A percentile compares a stretch with the other conserved stretches of the same genome.
Evolutionary conservation across 2,888 invertebrate genomes (phyloP).

Genomic region (Pristionchus fissidentatus): DNA sequence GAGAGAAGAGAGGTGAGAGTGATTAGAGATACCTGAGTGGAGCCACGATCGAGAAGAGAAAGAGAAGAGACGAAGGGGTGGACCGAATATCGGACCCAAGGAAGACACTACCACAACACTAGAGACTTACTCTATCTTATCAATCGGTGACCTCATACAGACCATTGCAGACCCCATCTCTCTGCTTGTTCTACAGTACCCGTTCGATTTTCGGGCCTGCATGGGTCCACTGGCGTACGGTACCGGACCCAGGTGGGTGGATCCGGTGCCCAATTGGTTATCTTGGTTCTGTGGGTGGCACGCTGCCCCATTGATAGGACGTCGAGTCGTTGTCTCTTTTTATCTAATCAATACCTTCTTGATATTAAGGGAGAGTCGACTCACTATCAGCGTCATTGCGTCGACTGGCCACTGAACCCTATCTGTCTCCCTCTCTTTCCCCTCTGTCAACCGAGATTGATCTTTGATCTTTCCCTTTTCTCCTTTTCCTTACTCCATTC

Average conservation of each 20-base stretch:
- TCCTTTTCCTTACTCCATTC: neutral
- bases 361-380: neutral
- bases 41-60: conserved; percentile 28
- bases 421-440: neutral
- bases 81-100: neutral
- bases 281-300: conserved; percentile 37
- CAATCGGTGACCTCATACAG: neutral
- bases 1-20: conserved; percentile 34
- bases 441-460: neutral
- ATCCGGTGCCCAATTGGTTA: neutral
- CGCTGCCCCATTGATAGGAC: conserved; percentile 26
- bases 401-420: neutral
- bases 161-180: neutral
- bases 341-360: conserved; percentile 49
- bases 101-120: neutral
- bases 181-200: neutral
- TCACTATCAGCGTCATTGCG: conserved; percentile 13
- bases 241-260: no score
- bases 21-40: conserved; percentile 19
- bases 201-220: no score
- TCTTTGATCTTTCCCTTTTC: neutral
- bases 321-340: conserved; percentile 12
- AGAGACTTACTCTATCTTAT: neutral
- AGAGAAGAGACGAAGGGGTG: neutral
- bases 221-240: no score